phyloP scores from a whole-genome alignment of 2,113 vertebrate species.

The Python bivittatus region DNA sequence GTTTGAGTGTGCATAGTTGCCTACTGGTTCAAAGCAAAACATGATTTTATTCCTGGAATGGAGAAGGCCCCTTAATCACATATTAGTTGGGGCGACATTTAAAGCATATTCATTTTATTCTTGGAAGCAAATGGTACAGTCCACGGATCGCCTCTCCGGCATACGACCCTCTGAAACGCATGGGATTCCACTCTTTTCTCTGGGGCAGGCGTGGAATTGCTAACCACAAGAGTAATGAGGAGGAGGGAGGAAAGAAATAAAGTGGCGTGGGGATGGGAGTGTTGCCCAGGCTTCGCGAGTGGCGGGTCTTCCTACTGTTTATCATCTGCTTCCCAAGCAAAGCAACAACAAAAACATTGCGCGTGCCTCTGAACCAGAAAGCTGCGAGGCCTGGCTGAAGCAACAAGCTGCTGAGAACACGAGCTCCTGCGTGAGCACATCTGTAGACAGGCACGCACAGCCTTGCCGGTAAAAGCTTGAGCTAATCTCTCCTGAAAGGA shows the following conservation, averaged over 20 bases:
- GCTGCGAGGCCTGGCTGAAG: slow-evolving; percentile 14
- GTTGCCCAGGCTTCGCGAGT: not conserved
- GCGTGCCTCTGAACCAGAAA: slow-evolving; percentile 29
- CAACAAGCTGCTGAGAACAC: not conserved
- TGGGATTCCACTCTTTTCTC: not conserved
- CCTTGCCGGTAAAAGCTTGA: not conserved
- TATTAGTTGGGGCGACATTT: not conserved
- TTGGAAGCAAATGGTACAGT: not conserved
- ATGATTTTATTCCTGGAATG: not conserved
- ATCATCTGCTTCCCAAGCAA: not conserved
- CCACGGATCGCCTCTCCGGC: not conserved
- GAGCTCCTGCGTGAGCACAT: no score
- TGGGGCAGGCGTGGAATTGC: not conserved
- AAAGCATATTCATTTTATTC: not conserved
- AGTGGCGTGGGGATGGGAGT: not conserved
- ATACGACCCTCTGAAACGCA: not conserved
- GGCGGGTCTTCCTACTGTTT: not conserved
- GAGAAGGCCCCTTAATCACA: not conserved
- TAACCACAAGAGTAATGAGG: not conserved
- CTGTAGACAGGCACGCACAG: not conserved
- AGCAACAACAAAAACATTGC: slow-evolving; percentile 22
- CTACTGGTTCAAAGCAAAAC: not conserved
- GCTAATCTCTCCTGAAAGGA: not conserved
- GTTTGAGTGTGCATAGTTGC: no score
- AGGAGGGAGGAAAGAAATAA: no score